Evolutionary conservation across 2,888 invertebrate species (phyloP).

Genomic region (Nowickia ferox): DNA sequence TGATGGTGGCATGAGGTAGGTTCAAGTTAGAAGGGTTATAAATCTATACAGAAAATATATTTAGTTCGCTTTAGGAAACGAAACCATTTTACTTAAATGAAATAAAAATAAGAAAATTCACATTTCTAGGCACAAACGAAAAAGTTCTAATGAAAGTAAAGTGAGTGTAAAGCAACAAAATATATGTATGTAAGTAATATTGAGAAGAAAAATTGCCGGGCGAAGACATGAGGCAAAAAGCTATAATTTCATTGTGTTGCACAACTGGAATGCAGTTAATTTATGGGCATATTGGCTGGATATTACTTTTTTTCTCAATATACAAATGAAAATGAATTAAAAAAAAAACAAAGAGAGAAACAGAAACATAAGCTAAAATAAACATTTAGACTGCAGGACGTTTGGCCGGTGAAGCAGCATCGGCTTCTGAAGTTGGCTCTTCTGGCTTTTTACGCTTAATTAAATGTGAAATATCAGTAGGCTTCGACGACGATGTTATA

Average conservation of each 20-base stretch:
- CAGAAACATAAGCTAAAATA: slow-evolving; percentile 28
- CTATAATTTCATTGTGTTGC: slow-evolving; percentile 50
- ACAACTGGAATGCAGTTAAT: slow-evolving; percentile 71
- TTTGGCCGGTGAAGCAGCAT: slow-evolving; percentile 85
- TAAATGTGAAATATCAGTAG: slow-evolving; percentile 91
- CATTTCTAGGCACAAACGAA: background rate
- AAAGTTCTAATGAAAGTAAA: background rate
- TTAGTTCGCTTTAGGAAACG: background rate
- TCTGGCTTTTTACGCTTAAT: slow-evolving; percentile 90
- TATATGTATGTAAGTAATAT: background rate
- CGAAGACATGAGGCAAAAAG: background rate
- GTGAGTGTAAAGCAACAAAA: background rate
- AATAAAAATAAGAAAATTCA: background rate
- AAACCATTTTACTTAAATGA: background rate
- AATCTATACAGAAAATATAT: slow-evolving; percentile 8
- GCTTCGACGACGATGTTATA: slow-evolving; percentile 85
- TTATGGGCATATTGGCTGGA: slow-evolving; percentile 56
- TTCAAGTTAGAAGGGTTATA: background rate
- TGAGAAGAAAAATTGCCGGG: slow-evolving; percentile 20
- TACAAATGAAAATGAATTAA: slow-evolving; percentile 44
- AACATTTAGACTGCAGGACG: slow-evolving; percentile 83
- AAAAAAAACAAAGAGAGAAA: slow-evolving; percentile 8
- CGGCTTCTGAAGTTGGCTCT: slow-evolving; percentile 83
- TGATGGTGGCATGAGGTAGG: slow-evolving; percentile 26
- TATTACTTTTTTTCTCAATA: slow-evolving; percentile 42